A percentile compares a stretch with the other conserved stretches of the same genome.
phyloP scores from a whole-genome alignment of 2,888 invertebrate species.

The Pheosia tremula region DNA sequence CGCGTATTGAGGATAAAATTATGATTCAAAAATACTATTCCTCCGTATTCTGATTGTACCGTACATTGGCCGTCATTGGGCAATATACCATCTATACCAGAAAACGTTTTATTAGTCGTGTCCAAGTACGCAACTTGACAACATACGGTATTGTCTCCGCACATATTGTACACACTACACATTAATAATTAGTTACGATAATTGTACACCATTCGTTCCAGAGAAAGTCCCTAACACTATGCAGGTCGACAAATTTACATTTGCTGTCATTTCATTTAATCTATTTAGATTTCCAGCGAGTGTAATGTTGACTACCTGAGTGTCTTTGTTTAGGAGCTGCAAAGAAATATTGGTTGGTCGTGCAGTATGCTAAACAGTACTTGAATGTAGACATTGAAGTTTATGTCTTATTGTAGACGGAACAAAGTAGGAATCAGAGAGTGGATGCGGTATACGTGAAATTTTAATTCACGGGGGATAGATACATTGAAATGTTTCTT shows the following conservation, averaged over 20 bases:
- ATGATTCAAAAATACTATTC: too few relatives aligned
- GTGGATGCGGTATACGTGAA: neutral
- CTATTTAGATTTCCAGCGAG: conserved; percentile 26
- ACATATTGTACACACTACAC: conserved; percentile 54
- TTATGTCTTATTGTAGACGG: conserved; percentile 3
- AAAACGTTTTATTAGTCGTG: conserved; percentile 27
- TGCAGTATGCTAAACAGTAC: conserved; percentile 1
- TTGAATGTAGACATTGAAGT: neutral
- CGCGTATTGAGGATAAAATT: neutral
- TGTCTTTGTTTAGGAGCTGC: conserved; percentile 12
- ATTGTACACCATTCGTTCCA: conserved; percentile 66
- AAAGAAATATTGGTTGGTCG: conserved; percentile 10
- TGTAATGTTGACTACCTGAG: conserved; percentile 10
- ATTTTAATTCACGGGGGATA: conserved; percentile 10
- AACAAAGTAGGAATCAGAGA: conserved; percentile 14
- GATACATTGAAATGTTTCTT: conserved; percentile 35
- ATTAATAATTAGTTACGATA: conserved; percentile 68
- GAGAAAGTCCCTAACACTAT: conserved; percentile 63
- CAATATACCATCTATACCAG: neutral
- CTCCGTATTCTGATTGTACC: too few relatives aligned
- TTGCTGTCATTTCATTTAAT: conserved; percentile 30
- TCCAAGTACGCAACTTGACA: conserved; percentile 24
- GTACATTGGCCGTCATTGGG: neutral
- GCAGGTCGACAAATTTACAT: conserved; percentile 45
- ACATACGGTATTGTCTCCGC: conserved; percentile 39